Evolutionary conservation across 2,113 vertebrate species (phyloP), one percentile per base, ranked within the genome.

Genomic region (Edolisoma coerulescens): DNA sequence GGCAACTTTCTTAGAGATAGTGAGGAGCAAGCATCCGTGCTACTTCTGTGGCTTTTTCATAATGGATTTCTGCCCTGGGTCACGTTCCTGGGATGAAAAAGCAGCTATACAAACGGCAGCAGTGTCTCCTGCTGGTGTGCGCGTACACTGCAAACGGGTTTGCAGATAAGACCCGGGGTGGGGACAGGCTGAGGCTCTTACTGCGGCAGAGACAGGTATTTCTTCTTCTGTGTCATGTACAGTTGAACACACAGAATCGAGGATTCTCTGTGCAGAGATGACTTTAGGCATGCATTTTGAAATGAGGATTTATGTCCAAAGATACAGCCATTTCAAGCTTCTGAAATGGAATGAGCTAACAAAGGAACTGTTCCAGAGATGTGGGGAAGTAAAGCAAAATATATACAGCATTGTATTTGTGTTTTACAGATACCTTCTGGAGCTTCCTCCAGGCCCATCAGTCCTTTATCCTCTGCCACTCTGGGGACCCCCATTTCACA

Each of bases 341-440:
- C 54, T 67, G 70, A 54, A 79, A 35, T 27, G 68, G 63, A 61
- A 9, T 0, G 30, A 84, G 21, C 21, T 70, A 59, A 26, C 37
- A 59, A 39, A 59, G 33, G 49, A 76, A 37, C 22, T 50, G 18
- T 63, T 89, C 42, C 50, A 69, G 37, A 54, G 56, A 16, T 8
- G 8, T 21, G 27, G 24, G 26, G 20, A 73, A 86, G 27, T 44
- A 37, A 80, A 79, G 32, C 56, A 77, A 49, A 49, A n/a, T 5
- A 22, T 4, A 4, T 4, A 26, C 3, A 86, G 7, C 2, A 3
- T 5, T 4, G 1, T 39, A 7, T 76, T 61, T 91, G 16, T 92
- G n/a, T 83, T 93, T 83, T 84, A 39, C 96, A 99, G 99, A 95
- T 95, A 53, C 96, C 98, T 80, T 98, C 96, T 37, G 98, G 97